Percentiles rank a stretch among this genome's conserved stretches.
Conservation (phyloP, 2,113 vertebrate genomes). For the Lichenostomus cassidix region DNA sequence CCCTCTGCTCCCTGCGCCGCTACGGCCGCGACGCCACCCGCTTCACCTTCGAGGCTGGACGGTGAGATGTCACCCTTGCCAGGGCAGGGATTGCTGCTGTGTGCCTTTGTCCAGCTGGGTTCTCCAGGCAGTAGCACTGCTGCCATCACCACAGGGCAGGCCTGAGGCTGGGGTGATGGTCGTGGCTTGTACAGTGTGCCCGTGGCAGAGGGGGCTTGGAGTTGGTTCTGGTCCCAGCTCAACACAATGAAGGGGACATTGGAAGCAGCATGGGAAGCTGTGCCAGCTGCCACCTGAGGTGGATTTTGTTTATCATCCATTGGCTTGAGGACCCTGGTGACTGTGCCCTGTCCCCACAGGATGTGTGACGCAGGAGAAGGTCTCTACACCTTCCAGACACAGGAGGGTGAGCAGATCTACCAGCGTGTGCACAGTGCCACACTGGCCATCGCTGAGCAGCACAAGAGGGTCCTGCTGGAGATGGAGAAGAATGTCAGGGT, state of each 20-base stretch:
- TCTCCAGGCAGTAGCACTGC: neutral
- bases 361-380: conserved; percentile 95
- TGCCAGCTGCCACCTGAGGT: neutral
- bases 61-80: conserved; percentile 69
- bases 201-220: rapidly evolving
- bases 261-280: neutral
- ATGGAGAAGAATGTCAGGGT: conserved; percentile 94
- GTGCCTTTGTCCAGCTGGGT: neutral
- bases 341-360: conserved; percentile 55
- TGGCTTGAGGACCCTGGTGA: neutral
- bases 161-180: neutral
- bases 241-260: rapidly evolving
- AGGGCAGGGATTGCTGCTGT: rapidly evolving
- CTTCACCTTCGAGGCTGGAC: conserved; percentile 94
- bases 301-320: neutral
- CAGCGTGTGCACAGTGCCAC: conserved; percentile 94
- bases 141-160: neutral
- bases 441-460: conserved; percentile 91
- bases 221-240: neutral
- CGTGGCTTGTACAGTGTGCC: neutral
- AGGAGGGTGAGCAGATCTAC: conserved; percentile 96
- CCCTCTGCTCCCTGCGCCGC: conserved; percentile 90
- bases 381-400: conserved; percentile 96
- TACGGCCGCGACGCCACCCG: conserved; percentile 90
- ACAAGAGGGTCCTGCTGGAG: conserved; percentile 91